Conservation (phyloP, 2,113 vertebrate species). For the Pluvialis apricaria region DNA sequence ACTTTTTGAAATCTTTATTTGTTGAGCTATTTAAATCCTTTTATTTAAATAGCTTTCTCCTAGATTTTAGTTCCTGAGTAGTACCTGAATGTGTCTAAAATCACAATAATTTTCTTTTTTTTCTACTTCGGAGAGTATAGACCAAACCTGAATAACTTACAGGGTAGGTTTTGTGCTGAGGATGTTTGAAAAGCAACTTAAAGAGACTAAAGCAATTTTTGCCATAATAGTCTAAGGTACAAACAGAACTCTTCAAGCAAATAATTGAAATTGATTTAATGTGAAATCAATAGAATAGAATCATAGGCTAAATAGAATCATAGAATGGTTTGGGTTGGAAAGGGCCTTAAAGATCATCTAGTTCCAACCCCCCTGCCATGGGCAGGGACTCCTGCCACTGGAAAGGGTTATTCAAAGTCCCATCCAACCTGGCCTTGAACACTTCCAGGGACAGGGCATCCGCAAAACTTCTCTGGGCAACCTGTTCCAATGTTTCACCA, state of each 20-base stretch:
- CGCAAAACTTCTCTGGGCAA: neutral
- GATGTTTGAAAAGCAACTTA: neutral
- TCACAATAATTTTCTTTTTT: neutral
- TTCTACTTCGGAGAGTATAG: neutral
- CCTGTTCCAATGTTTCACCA: neutral
- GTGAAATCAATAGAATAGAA: neutral
- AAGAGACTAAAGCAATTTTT: neutral
- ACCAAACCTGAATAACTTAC: neutral
- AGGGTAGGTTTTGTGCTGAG: neutral
- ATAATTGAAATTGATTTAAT: slow-evolving; percentile 34
- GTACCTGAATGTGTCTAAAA: neutral
- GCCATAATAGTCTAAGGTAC: neutral
- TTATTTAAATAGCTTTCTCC: neutral
- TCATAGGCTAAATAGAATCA: neutral
- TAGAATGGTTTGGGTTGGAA: neutral
- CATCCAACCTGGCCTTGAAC: neutral
- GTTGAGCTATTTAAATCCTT: neutral
- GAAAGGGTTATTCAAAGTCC: neutral
- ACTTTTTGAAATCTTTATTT: neutral
- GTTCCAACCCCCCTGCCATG: neutral
- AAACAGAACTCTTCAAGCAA: neutral
- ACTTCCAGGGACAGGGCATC: too few relatives aligned
- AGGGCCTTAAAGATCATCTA: neutral
- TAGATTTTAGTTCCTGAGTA: neutral
- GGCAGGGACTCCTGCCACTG: neutral